These are phyloP conservation scores for Macropodus opercularis DNA, from an alignment of 2,797 vertebrate species.

Conservation along the genomic window DNA sequence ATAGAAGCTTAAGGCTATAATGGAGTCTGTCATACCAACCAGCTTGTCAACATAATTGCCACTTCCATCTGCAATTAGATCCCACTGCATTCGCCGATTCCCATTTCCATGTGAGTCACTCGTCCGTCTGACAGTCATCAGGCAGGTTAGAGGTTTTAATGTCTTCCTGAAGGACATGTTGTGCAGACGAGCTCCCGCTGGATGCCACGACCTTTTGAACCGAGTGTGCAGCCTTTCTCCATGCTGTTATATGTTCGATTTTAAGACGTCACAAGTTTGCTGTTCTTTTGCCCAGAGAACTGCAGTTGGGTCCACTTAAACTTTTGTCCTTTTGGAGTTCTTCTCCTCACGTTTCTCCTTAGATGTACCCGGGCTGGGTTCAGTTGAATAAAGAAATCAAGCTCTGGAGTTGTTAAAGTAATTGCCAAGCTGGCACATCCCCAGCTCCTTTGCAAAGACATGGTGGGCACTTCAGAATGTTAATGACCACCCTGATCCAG, in stretches of 20 bases:
- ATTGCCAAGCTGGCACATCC: conserved; percentile 79
- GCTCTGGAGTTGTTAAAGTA: conserved; percentile 76
- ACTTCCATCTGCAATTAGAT: conserved; percentile 73
- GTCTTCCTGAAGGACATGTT: conserved; percentile 57
- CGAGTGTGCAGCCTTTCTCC: no score
- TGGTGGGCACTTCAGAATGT: conserved; percentile 72
- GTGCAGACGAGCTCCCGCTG: conserved; percentile 7
- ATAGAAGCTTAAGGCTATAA: conserved; percentile 77
- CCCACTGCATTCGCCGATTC: conserved; percentile 50
- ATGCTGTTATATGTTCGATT: background rate
- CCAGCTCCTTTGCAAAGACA: conserved; percentile 69
- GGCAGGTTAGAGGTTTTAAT: conserved; percentile 48
- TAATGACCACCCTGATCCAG: conserved; percentile 72
- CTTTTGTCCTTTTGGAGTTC: conserved; percentile 57
- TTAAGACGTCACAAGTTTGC: conserved; percentile 7
- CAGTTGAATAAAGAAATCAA: conserved; percentile 73
- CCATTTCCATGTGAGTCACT: conserved; percentile 58
- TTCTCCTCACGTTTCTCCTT: conserved; percentile 47
- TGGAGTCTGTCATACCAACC: conserved; percentile 76
- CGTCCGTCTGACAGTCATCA: conserved; percentile 48
- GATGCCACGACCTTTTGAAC: conserved; percentile 19
- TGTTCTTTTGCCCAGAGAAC: conserved; percentile 1
- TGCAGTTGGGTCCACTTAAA: conserved; percentile 32
- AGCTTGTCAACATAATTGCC: conserved; percentile 79
- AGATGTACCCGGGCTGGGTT: conserved; percentile 58